Conservation (phyloP, 2,888 invertebrate species). For the Aspidiotus destructor region DNA sequence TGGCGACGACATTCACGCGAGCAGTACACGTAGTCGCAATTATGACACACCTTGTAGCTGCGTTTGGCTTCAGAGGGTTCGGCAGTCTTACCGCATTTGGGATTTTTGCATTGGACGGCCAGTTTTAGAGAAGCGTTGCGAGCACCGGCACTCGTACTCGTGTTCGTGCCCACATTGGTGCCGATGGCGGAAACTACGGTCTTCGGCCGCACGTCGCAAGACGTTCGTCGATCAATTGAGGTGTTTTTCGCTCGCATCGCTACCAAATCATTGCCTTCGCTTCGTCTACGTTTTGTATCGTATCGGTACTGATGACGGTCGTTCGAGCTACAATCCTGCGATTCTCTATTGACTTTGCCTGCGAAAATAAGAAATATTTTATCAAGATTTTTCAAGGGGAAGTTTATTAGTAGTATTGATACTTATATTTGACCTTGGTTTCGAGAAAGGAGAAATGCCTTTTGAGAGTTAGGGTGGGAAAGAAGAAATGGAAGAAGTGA, state of each 20-base stretch:
- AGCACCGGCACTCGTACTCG: slow-evolving; percentile 5
- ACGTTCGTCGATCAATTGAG: slow-evolving; percentile 10
- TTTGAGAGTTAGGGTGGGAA: neutral
- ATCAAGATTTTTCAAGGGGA: no score
- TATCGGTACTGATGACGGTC: slow-evolving; percentile 10
- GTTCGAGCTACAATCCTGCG: neutral
- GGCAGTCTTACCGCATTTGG: slow-evolving; percentile 65
- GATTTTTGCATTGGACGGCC: slow-evolving; percentile 64
- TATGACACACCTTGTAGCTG: slow-evolving; percentile 84
- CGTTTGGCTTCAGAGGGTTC: slow-evolving; percentile 66
- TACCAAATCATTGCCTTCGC: slow-evolving; percentile 10
- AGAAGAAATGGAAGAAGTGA: neutral
- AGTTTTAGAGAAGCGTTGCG: neutral
- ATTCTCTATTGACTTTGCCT: no score
- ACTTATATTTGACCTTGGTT: no score
- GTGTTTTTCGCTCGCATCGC: neutral
- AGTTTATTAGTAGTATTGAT: no score
- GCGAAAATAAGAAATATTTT: no score
- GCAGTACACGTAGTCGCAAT: slow-evolving; percentile 91
- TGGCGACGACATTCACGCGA: slow-evolving; percentile 78
- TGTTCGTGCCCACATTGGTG: neutral
- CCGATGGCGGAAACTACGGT: no score
- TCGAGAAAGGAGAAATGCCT: no score
- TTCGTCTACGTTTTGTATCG: slow-evolving; percentile 8
- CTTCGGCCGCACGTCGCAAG: slow-evolving; percentile 7